Conservation (phyloP, 2,797 vertebrate genomes). For the Protosalanx chinensis region DNA sequence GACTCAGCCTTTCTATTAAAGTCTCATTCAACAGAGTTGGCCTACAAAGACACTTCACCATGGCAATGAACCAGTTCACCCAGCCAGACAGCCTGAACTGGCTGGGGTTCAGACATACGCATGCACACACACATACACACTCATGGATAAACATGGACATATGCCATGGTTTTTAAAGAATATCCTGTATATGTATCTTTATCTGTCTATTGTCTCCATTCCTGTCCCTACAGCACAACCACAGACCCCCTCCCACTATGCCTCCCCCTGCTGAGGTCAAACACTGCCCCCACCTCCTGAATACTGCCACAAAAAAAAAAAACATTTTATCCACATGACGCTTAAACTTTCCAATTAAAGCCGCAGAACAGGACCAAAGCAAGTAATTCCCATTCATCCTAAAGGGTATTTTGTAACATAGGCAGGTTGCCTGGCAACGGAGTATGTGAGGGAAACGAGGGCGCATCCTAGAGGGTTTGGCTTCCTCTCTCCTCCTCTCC, state of each 20-base stretch:
- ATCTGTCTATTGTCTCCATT: not conserved
- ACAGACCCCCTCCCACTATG: slow-evolving; percentile 43
- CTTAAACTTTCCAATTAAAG: slow-evolving; percentile 71
- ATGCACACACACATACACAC: not conserved
- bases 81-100: not conserved
- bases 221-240: slow-evolving; percentile 15
- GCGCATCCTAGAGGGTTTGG: not conserved
- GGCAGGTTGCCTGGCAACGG: slow-evolving; percentile 72
- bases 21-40: not conserved
- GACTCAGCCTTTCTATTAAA: not conserved
- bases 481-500: not conserved
- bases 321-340: slow-evolving; percentile 63
- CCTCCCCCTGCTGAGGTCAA: slow-evolving; percentile 56
- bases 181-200: not conserved
- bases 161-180: not conserved
- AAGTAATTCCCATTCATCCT: slow-evolving; percentile 68
- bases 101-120: no score
- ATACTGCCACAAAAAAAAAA: slow-evolving; percentile 47
- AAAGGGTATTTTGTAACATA: slow-evolving; percentile 71
- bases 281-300: slow-evolving; percentile 45
- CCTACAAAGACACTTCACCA: not conserved
- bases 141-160: not conserved
- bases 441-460: slow-evolving; percentile 30
- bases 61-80: not conserved
- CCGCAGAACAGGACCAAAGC: slow-evolving; percentile 69